A percentile compares a stretch with the other conserved stretches of the same genome.
phyloP scores from a whole-genome alignment of 2,797 vertebrate species.

The Pangasius krempfi region DNA sequence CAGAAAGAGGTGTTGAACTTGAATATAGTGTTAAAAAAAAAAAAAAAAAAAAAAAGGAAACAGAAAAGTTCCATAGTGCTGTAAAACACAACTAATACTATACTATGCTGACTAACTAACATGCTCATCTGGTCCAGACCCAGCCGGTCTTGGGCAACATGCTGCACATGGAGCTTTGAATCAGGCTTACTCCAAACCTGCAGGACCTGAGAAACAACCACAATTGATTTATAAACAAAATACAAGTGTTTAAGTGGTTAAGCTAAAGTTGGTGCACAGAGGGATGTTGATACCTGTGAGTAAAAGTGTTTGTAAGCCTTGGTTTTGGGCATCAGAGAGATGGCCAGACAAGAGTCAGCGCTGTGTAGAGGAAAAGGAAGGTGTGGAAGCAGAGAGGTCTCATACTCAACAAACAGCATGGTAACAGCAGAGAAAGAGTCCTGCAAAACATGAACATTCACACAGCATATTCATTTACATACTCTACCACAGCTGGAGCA shows the following conservation, averaged over 20 bases:
- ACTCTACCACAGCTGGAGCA: background rate
- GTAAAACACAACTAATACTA: slow-evolving; percentile 19
- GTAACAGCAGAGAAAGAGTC: slow-evolving; percentile 81
- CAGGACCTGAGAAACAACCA: slow-evolving; percentile 80
- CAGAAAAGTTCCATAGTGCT: background rate
- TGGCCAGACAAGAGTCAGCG: slow-evolving; percentile 79
- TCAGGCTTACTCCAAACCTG: slow-evolving; percentile 81
- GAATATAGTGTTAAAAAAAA: background rate
- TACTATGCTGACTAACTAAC: slow-evolving; percentile 72
- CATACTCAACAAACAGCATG: slow-evolving; percentile 83
- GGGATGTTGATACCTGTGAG: slow-evolving; percentile 52
- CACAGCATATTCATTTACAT: background rate
- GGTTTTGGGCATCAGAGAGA: slow-evolving; percentile 86
- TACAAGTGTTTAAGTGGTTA: background rate
- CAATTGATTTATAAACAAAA: slow-evolving; percentile 31
- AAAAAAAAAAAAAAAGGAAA: background rate
- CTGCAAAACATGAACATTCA: slow-evolving; percentile 67
- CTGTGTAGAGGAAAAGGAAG: slow-evolving; percentile 86
- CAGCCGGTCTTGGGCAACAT: slow-evolving; percentile 81
- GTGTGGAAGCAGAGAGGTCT: slow-evolving; percentile 81
- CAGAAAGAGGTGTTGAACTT: background rate
- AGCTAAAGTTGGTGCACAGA: background rate
- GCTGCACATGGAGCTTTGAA: slow-evolving; percentile 78
- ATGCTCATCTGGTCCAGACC: slow-evolving; percentile 82
- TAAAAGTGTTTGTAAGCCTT: slow-evolving; percentile 84